Conservation (phyloP, 2,113 vertebrate species). For the Myotis lucifugus region DNA sequence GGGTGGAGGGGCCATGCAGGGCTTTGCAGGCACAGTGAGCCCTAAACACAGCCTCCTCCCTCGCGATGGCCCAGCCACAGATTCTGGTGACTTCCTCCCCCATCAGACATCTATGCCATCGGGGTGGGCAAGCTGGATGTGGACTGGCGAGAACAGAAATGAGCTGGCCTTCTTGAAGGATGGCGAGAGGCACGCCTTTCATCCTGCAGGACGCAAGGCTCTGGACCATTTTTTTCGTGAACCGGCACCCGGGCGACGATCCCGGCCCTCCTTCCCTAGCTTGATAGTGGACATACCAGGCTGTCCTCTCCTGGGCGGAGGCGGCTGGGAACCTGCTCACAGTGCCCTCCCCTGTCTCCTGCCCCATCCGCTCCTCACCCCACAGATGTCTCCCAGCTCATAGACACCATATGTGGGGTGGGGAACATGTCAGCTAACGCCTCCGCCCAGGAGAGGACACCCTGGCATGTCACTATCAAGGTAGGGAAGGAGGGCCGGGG, state of each 20-base stretch:
- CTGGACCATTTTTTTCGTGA: too few relatives aligned
- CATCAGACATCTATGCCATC: slow-evolving; percentile 90
- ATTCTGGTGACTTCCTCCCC: not conserved
- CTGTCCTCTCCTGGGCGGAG: slow-evolving; percentile 73
- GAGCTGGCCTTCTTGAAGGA: slow-evolving; percentile 87
- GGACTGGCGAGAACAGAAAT: slow-evolving; percentile 85
- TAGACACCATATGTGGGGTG: slow-evolving; percentile 87
- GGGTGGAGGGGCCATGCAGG: not conserved
- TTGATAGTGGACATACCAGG: too few relatives aligned
- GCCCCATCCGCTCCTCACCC: not conserved
- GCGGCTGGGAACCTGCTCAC: not conserved
- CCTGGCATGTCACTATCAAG: slow-evolving; percentile 88
- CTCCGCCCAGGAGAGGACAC: slow-evolving; percentile 76
- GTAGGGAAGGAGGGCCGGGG: slow-evolving; percentile 12
- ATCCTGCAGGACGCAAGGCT: slow-evolving; percentile 73
- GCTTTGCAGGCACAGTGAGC: not conserved
- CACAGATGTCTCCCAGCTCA: slow-evolving; percentile 76
- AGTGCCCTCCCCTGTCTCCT: not conserved
- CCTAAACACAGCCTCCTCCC: not conserved
- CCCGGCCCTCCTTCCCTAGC: too few relatives aligned
- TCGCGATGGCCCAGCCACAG: not conserved
- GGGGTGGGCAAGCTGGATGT: slow-evolving; percentile 84
- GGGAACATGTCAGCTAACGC: slow-evolving; percentile 84
- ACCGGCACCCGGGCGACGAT: too few relatives aligned
- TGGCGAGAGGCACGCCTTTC: slow-evolving; percentile 87